Evolutionary conservation across 2,797 vertebrate genomes (phyloP).

Genomic region (Propithecus perrieri): DNA sequence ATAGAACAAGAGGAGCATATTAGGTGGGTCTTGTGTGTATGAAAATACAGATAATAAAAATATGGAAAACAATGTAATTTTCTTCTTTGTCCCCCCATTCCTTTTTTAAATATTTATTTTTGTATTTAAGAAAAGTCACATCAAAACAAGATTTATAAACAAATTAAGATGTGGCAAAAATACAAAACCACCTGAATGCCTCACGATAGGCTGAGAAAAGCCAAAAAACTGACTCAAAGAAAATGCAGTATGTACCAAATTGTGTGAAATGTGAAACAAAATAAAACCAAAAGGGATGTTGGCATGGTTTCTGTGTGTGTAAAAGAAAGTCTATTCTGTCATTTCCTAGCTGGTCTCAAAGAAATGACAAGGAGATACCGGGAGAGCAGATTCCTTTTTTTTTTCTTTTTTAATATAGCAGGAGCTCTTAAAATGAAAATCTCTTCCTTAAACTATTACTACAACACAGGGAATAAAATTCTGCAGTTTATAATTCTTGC

Average conservation of each 20-base stretch:
- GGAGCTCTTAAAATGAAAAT: background rate
- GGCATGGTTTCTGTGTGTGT: background rate
- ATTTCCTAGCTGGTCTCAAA: background rate
- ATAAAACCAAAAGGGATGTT: background rate
- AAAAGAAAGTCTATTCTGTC: background rate
- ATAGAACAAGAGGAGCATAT: background rate
- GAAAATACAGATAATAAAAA: conserved; percentile 2
- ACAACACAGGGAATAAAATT: background rate
- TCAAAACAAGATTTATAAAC: background rate
- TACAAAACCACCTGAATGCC: background rate
- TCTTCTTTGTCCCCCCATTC: background rate
- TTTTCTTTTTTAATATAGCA: background rate
- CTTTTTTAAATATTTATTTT: background rate
- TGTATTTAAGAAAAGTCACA: conserved; percentile 20
- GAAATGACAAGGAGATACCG: background rate
- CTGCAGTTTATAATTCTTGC: background rate
- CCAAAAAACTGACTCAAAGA: background rate
- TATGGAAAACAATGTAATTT: background rate
- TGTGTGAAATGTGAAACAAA: background rate
- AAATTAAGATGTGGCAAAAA: background rate
- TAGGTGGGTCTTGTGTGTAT: background rate
- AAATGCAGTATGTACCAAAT: background rate
- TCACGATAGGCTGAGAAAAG: background rate
- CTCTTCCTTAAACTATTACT: conserved; percentile 44
- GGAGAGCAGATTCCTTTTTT: background rate